These are phyloP conservation scores for Scaptomyza pallida DNA, from an alignment of 1,140 invertebrate genomes.

Conservation along the genomic window DNA sequence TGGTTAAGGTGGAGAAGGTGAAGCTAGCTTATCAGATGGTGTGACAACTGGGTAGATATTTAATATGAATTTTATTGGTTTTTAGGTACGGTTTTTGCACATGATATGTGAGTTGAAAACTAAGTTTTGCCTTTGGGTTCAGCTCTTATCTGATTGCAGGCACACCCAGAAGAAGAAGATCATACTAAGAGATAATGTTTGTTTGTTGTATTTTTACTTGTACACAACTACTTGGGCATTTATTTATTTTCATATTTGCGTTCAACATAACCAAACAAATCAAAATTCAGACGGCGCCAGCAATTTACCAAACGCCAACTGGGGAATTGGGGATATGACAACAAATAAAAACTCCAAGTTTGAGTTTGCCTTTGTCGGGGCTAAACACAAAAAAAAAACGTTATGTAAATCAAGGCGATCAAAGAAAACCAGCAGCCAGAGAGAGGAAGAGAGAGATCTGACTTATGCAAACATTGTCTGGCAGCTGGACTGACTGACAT, in stretches of 20 bases:
- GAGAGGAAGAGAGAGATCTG: slow-evolving; percentile 19
- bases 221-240: slow-evolving; percentile 24
- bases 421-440: slow-evolving; percentile 36
- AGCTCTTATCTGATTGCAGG: slow-evolving; percentile 32
- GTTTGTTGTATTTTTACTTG: too few relatives aligned
- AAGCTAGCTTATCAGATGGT: slow-evolving; percentile 60
- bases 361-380: slow-evolving; percentile 62
- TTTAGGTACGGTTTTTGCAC: too few relatives aligned
- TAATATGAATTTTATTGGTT: slow-evolving; percentile 61
- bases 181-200: slow-evolving; percentile 12
- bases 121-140: slow-evolving; percentile 8
- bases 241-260: slow-evolving; percentile 74
- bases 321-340: slow-evolving; percentile 20
- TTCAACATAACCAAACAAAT: slow-evolving; percentile 57
- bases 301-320: slow-evolving; percentile 48
- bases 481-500: slow-evolving; percentile 62
- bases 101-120: slow-evolving; percentile 37
- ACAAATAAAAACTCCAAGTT: slow-evolving; percentile 12
- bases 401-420: slow-evolving; percentile 74
- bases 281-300: slow-evolving; percentile 77
- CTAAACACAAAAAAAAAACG: slow-evolving; percentile 12
- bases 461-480: slow-evolving; percentile 70
- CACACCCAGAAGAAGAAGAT: slow-evolving; percentile 21
- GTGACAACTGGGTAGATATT: slow-evolving; percentile 64
- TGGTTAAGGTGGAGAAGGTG: not conserved